Conservation (phyloP, 1,140 invertebrate species). For the Thrips palmi region DNA sequence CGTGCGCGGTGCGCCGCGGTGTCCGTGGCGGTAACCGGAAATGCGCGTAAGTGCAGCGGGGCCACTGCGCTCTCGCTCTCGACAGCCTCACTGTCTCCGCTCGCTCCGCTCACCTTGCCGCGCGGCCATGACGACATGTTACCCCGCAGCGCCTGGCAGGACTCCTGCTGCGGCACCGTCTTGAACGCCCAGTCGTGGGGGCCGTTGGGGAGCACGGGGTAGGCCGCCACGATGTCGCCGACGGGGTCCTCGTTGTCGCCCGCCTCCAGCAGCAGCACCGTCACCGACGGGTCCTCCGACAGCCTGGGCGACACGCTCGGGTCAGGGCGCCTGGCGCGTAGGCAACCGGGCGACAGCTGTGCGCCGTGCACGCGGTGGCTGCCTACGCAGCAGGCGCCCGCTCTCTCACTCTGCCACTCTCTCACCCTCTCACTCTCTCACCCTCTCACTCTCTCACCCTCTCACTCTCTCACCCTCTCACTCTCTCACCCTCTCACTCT, state of each 20-base stretch:
- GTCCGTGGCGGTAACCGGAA: no score
- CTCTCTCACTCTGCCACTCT: not conserved
- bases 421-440: no score
- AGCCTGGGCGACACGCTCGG: constrained; percentile 43
- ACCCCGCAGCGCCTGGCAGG: constrained; percentile 27
- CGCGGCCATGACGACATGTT: constrained; percentile 33
- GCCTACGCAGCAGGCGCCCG: constrained; percentile 21
- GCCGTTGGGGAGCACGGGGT: constrained; percentile 49
- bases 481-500: no score
- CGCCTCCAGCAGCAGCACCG: constrained; percentile 62
- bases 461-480: no score
- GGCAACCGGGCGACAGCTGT: constrained; percentile 9
- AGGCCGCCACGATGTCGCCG: constrained; percentile 53
- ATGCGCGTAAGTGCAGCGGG: no score
- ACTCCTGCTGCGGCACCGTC: constrained; percentile 38
- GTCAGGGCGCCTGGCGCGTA: constrained; percentile 41
- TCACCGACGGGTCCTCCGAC: constrained; percentile 28
- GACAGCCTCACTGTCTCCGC: no score
- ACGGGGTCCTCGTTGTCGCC: constrained; percentile 53
- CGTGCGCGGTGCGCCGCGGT: no score
- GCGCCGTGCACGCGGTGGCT: constrained; percentile 24
- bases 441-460: no score
- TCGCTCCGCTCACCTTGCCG: constrained; percentile 32
- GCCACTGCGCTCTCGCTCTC: no score
- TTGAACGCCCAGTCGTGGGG: constrained; percentile 62